Evolutionary conservation across 2,888 invertebrate genomes (phyloP), one percentile per base, ranked within the genome.

Genomic region (Penaeus monodon): DNA sequence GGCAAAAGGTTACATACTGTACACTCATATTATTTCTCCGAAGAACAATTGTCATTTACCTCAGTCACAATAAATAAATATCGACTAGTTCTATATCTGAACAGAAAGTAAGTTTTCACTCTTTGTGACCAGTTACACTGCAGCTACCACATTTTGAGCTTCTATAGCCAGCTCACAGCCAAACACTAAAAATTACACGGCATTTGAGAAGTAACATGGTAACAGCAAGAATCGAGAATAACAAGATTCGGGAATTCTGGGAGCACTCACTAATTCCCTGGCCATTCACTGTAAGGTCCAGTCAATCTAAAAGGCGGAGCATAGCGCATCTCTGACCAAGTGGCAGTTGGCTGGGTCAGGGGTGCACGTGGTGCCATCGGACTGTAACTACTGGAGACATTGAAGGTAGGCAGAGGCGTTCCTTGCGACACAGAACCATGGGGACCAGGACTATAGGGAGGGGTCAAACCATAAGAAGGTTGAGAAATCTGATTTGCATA

Each of bases 261-360:
- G 78, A 86, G 82, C 81, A 81, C 82, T 81, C 85, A 66, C 84
- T 81, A 89, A 49, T 84, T 84, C 77, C 89, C 89, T 81, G 84
- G 86, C 90, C 90, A 90, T 24, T 89, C 89, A 79, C 86, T 86
- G 88, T 89, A 90, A 33, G 90, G 88, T 57, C 90, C 90, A 79
- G 89, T 78, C 64, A 90, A 88, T 65, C 88, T 89, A 77, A 88
- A 88, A 66, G 88, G 81, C 49, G 90, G 87, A 80, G 84, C 86
- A 78, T 88, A 88, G 70, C 88, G 83, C 84, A 86, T 86, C 85
- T 86, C 88, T 81, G 86, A 86, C 90, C 90, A 90, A 24, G 90
- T 88, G 77, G 88, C 78, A 65, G 90, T 88, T 65, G 89, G 85
- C 77, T 78, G 85, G 80, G 88, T 85, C 73, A 84, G 74, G 33